These are phyloP conservation scores for Smithornis capensis DNA, from an alignment of 2,113 vertebrate genomes.

Conservation along the genomic window DNA sequence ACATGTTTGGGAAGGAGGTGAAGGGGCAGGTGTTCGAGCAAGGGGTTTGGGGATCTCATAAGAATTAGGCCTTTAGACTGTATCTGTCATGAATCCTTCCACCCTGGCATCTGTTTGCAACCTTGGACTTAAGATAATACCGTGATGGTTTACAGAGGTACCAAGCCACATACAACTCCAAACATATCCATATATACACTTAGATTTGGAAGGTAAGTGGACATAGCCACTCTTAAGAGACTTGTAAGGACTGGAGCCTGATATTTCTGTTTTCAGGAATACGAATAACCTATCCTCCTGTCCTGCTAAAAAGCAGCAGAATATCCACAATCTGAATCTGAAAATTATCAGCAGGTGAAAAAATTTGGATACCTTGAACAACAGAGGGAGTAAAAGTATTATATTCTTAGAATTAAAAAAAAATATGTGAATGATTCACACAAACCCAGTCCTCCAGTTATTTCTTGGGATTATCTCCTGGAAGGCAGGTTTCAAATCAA, in stretches of 20 bases:
- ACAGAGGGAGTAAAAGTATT: background rate
- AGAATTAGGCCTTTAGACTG: background rate
- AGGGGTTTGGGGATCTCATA: background rate
- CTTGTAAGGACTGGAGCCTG: background rate
- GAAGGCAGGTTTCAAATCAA: background rate
- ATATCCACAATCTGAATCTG: background rate
- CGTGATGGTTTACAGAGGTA: background rate
- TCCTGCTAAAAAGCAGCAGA: background rate
- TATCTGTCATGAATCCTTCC: background rate
- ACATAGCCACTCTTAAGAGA: background rate
- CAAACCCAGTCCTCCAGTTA: background rate
- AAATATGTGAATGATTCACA: background rate
- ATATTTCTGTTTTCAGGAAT: background rate
- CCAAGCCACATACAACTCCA: background rate
- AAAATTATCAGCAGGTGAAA: background rate
- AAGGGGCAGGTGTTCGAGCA: rapidly evolving
- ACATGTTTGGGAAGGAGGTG: too few species aligned
- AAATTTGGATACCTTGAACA: background rate
- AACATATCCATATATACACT: background rate
- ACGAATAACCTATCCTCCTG: background rate
- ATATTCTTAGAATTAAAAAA: background rate
- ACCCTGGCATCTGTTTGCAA: background rate
- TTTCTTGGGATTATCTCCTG: background rate
- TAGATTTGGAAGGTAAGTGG: background rate
- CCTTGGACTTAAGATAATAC: background rate